Evolutionary conservation across 2,113 vertebrate species (phyloP), one percentile per base, ranked within the genome.

Genomic region (Micromys minutus): DNA sequence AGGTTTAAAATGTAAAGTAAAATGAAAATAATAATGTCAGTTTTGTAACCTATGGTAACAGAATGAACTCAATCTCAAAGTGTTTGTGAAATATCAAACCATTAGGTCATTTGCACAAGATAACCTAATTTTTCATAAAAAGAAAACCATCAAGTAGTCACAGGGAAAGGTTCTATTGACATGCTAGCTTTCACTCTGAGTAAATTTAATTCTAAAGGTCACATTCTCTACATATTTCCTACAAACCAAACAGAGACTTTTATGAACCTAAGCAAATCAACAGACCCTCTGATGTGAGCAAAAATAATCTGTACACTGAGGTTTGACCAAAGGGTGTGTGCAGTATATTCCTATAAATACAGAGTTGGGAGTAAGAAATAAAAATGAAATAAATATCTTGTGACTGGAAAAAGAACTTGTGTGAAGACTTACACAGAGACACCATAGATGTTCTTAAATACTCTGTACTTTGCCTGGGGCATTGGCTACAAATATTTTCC

Each of bases 171-270:
- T 76, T 95, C 95, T 97, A 94, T 94, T 98, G 97, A 98, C 95
- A 98, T 75, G 94, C 39, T 86, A 77, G 76, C 81, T 97, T 98
- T 97, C 87, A 96, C 77, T 95, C 88, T 45, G 50, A 96, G 89
- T 76, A 96, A 16, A 13, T 96, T 97, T 96, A 96, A 95, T 96
- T 94, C 87, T 63, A 97, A 98, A 72, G 16, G 97, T 42, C 95
- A 86, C 95, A 98, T 98, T 98, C 95, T 95, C 81, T 95, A 97
- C 94, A 98, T 97, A 96, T 93, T 98, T 98, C 75, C 92, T 94
- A 75, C 91, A 97, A 90, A 81, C 93, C 96, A 93, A 97, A 97
- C 94, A 93, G 87, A 94, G 92, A 96, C 96, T 97, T 96, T 90
- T 96, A 93, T 96, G 96, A 97, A 96, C 96, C 86, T 79, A 95